Percentiles rank a stretch among this genome's conserved stretches.
These are phyloP conservation scores for Chitala chitala DNA, from an alignment of 2,113 vertebrate genomes.

Conservation along the genomic window DNA sequence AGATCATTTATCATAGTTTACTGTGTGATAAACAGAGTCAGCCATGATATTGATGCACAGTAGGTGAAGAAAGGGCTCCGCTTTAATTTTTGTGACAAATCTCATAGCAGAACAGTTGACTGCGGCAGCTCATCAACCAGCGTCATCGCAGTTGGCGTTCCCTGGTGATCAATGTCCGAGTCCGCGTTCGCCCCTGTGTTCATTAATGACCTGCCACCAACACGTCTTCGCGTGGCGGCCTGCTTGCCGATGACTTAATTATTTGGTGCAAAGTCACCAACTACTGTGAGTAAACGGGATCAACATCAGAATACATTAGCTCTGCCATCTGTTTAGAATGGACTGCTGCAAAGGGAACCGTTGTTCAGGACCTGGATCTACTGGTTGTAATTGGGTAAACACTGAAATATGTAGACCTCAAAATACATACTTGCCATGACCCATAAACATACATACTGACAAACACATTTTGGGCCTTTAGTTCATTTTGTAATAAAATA, in stretches of 20 bases:
- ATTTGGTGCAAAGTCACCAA: slow-evolving; percentile 25
- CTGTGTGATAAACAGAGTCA: slow-evolving; percentile 34
- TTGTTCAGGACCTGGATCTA: too few species aligned
- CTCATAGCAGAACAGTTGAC: slow-evolving; percentile 25
- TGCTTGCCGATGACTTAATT: slow-evolving; percentile 40
- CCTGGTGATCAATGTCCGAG: slow-evolving; percentile 35
- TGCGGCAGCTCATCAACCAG: slow-evolving; percentile 35
- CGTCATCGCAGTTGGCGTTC: slow-evolving; percentile 28
- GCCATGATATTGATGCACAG: background rate
- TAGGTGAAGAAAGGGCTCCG: slow-evolving; percentile 5
- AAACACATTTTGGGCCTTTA: too few species aligned
- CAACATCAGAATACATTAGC: slow-evolving; percentile 28
- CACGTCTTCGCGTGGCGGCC: slow-evolving; percentile 8
- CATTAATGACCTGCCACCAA: slow-evolving; percentile 36
- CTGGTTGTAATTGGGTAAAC: too few species aligned
- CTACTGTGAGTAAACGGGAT: slow-evolving; percentile 37
- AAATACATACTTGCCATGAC: background rate
- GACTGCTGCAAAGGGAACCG: too few species aligned
- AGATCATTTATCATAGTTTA: slow-evolving; percentile 32
- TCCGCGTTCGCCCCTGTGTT: slow-evolving; percentile 17
- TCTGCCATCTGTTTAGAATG: slow-evolving; percentile 24
- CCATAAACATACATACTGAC: too few species aligned
- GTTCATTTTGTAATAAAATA: too few species aligned
- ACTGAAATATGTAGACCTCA: background rate
- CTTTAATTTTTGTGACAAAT: slow-evolving; percentile 38